Evolutionary conservation across 2,888 invertebrate species (phyloP).

Genomic region (Pseudanteris insignis): DNA sequence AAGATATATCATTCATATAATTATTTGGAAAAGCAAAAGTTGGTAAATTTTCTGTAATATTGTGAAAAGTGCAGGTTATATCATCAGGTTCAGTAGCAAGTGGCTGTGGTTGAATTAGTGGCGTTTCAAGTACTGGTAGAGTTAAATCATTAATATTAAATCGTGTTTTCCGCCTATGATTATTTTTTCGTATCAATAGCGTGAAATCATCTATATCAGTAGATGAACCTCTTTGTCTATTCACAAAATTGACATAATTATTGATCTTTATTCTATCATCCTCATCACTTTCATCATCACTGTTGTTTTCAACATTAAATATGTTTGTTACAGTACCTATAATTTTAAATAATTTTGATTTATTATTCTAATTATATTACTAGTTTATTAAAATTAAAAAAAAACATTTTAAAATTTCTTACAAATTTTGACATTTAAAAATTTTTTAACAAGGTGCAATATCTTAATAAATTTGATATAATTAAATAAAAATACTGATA

Average conservation of each 20-base stretch:
- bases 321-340: background rate
- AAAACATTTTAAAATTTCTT: too few species aligned
- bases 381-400: too few species aligned
- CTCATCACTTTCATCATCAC: conserved; percentile 39
- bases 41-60: conserved; percentile 13
- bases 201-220: conserved; percentile 58
- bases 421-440: too few species aligned
- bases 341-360: too few species aligned
- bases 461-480: too few species aligned
- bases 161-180: conserved; percentile 20
- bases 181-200: conserved; percentile 47
- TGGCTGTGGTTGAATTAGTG: conserved; percentile 28
- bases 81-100: conserved; percentile 48
- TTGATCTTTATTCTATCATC: conserved; percentile 36
- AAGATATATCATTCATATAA: conserved; percentile 10
- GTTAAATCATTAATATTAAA: conserved; percentile 55
- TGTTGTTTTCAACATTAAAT: conserved; percentile 3
- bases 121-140: conserved; percentile 50
- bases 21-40: conserved; percentile 5
- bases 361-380: too few species aligned
- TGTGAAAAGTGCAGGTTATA: conserved; percentile 10
- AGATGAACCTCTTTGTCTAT: conserved; percentile 8
- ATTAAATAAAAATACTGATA: too few species aligned
- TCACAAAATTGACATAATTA: conserved; percentile 41
- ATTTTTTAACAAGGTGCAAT: too few species aligned